Base-by-base conservation (phyloP, 2,797 vertebrate genomes). In the Mormyrops boulengeri region DNA sequence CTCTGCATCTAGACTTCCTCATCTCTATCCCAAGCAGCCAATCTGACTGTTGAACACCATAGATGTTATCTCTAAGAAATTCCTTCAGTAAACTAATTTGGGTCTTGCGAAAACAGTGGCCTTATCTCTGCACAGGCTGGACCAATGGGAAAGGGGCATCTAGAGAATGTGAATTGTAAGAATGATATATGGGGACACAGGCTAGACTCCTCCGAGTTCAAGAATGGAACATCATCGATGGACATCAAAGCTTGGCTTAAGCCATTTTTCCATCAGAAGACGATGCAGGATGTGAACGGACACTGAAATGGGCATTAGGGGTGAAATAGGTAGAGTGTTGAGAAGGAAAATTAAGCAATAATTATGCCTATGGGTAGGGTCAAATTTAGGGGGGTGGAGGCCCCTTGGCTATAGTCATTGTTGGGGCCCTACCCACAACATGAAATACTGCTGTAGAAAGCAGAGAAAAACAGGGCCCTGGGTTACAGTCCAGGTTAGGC, bases 41-140 rank as follows among this genome's bases (percentile, higher is more conserved):
- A 77, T 55, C 55, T 26, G 1, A 85, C 26, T 44, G 44, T 26
- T 77, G 73, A 89, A 88, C 73, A 90, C 50, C 57, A 84, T 87
- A 77, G 88, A 89, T 80, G 88, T 47, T 19, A 19, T 47, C 44
- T 73, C 57, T n/a, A 44, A 80, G 26, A 80, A 89, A 89, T 87
- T 73, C 89, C 38, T 8, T 38, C 17, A 14, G 7, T 86, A 89
- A 89, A 87, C 69, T 80, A 82, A 90, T 90, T 88, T 90, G n/a
- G 85, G 86, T 73, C 77, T 52, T 80, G 82, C 62, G 30, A 22
- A 87, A 88, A 89, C 88, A 89, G 69, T 17, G 62, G 30, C 19
- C 82, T 60, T 55, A 80, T 73, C 50, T 87, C 22, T 17, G 38
- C 22, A 44, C 12, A 89, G 9, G 44, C 53, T 34, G 87, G 38